A percentile compares a stretch with the other conserved stretches of the same genome.
Conservation (phyloP, 2,888 invertebrate species). For the Aspidiotus destructor region DNA sequence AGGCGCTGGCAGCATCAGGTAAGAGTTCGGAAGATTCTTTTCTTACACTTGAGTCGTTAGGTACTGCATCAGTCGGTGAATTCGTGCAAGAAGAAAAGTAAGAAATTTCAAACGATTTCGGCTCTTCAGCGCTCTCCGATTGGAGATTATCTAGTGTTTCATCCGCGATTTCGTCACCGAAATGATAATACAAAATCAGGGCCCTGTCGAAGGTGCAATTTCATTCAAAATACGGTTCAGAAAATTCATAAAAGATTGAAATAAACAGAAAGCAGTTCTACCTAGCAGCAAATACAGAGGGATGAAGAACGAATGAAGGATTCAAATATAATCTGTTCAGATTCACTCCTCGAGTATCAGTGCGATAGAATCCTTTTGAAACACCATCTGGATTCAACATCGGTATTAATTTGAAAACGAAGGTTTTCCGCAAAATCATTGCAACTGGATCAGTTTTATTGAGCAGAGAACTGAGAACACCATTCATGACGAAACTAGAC, state of each 20-base stretch:
- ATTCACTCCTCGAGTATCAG: slow-evolving; percentile 79
- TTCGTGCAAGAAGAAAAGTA: background rate
- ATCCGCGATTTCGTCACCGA: slow-evolving; percentile 47
- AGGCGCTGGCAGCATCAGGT: background rate
- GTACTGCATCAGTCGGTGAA: background rate
- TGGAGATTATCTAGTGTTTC: background rate
- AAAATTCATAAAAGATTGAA: background rate
- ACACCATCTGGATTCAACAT: slow-evolving; percentile 89
- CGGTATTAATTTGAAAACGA: slow-evolving; percentile 83
- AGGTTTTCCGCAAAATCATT: slow-evolving; percentile 57
- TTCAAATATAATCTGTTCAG: slow-evolving; percentile 76
- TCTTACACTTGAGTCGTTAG: background rate
- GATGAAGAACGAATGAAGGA: slow-evolving; percentile 63
- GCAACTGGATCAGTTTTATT: slow-evolving; percentile 66
- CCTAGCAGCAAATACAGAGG: slow-evolving; percentile 76
- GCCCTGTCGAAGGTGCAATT: slow-evolving; percentile 42
- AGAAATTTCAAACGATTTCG: background rate
- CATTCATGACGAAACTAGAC: slow-evolving; percentile 81
- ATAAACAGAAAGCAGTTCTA: slow-evolving; percentile 38
- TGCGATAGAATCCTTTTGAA: slow-evolving; percentile 71
- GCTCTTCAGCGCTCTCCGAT: background rate
- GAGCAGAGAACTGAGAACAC: slow-evolving; percentile 69
- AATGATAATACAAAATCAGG: slow-evolving; percentile 52
- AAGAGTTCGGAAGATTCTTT: background rate
- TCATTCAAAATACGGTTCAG: background rate